Conservation (phyloP, 2,797 vertebrate genomes). For the Sphaeramia orbicularis region DNA sequence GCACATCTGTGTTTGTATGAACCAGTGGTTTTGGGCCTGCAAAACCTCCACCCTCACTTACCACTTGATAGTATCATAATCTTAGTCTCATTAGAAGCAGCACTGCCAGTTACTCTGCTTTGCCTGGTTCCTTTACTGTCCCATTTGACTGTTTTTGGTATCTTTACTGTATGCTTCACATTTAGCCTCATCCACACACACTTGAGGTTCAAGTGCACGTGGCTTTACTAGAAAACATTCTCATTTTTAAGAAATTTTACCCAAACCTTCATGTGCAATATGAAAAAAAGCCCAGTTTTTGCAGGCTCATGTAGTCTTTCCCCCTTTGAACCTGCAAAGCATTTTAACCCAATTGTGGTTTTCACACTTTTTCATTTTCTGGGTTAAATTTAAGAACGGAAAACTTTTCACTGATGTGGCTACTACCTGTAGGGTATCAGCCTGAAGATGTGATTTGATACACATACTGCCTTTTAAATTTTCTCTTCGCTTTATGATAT, state of each 20-base stretch:
- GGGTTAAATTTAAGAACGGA: constrained; percentile 57
- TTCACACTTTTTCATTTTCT: constrained; percentile 71
- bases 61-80: constrained; percentile 86
- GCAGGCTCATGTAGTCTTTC: constrained; percentile 19
- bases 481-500: constrained; percentile 4
- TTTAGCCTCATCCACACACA: too few species aligned
- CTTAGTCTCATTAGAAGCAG: constrained; percentile 75
- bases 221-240: constrained; percentile 8
- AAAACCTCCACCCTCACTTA: constrained; percentile 86
- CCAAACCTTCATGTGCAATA: background rate
- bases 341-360: constrained; percentile 76
- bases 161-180: background rate
- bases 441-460: constrained; percentile 15
- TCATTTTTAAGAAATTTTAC: background rate
- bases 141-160: background rate
- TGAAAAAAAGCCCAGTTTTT: constrained; percentile 29
- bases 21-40: constrained; percentile 85
- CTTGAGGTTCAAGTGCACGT: background rate
- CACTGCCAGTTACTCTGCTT: constrained; percentile 30
- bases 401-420: constrained; percentile 48
- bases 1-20: constrained; percentile 82
- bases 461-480: background rate
- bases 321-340: constrained; percentile 42
- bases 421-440: constrained; percentile 3
- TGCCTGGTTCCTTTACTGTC: constrained; percentile 4